Percentiles rank a stretch among this genome's conserved stretches.
phyloP scores from a whole-genome alignment of 2,113 vertebrate genomes.

The Vidua macroura region DNA sequence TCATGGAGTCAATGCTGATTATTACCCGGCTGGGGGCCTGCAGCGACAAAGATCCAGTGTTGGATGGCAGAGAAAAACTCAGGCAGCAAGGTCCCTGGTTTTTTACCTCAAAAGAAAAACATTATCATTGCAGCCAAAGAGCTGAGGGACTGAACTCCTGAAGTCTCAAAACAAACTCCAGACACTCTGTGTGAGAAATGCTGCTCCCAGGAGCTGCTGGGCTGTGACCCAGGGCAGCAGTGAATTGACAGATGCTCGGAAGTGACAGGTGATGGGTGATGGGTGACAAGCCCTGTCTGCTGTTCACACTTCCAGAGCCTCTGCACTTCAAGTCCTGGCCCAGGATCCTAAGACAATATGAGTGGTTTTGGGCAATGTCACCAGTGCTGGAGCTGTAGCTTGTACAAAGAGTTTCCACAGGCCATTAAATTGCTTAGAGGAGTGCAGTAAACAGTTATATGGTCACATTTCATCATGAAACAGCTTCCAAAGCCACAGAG shows the following conservation, averaged over 20 bases:
- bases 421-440: background rate
- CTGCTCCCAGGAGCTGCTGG: background rate
- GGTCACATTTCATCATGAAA: background rate
- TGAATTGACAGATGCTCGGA: background rate
- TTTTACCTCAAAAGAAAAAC: background rate
- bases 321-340: background rate
- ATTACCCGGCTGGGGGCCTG: too few relatives aligned
- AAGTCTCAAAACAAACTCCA: background rate
- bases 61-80: background rate
- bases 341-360: background rate
- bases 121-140: background rate
- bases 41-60: background rate
- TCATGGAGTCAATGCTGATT: too few relatives aligned
- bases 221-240: background rate
- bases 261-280: background rate
- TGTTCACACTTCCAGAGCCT: background rate
- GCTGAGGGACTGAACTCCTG: background rate
- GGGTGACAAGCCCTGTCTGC: background rate
- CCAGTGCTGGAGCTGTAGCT: background rate
- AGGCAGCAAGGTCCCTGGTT: background rate
- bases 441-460: background rate
- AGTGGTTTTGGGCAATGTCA: background rate
- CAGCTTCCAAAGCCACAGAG: background rate
- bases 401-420: background rate
- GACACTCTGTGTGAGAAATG: background rate